Evolutionary conservation across 1,140 invertebrate species (phyloP).

Genomic region (Rhyacophila brunnea): DNA sequence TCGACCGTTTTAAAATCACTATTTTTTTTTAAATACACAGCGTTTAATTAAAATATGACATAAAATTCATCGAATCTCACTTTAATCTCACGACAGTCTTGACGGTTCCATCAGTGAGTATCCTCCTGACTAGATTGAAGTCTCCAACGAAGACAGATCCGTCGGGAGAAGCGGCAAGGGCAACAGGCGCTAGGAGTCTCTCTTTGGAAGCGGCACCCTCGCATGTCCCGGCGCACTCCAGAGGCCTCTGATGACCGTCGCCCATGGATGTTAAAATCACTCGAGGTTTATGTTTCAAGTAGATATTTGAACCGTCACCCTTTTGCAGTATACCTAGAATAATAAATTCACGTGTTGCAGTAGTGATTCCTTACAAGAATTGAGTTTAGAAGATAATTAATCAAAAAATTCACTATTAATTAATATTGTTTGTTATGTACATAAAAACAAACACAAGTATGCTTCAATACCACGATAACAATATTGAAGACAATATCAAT

Average conservation of each 20-base stretch:
- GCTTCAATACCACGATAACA: too few species aligned
- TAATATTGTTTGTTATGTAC: not conserved
- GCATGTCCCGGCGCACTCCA: constrained; percentile 73
- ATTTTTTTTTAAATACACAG: not conserved
- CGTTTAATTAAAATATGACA: not conserved
- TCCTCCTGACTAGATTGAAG: constrained; percentile 90
- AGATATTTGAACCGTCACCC: constrained; percentile 95
- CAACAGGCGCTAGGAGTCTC: constrained; percentile 85
- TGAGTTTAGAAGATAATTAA: not conserved
- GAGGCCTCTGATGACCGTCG: constrained; percentile 83
- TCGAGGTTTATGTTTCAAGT: constrained; percentile 89
- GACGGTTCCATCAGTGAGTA: constrained; percentile 84
- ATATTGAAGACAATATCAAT: too few species aligned
- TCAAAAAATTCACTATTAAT: not conserved
- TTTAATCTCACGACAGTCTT: constrained; percentile 86
- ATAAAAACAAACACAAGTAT: too few species aligned
- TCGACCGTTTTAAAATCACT: not conserved
- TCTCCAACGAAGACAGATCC: constrained; percentile 95
- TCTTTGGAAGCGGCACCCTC: constrained; percentile 80
- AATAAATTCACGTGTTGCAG: constrained; percentile 4
- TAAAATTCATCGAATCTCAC: constrained; percentile 56
- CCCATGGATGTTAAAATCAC: constrained; percentile 91
- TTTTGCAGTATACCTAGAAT: constrained; percentile 87
- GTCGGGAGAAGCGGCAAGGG: constrained; percentile 85
- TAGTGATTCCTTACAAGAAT: not conserved